Percentiles rank a stretch among this genome's conserved stretches.
phyloP scores from a whole-genome alignment of 1,140 invertebrate species.

The Aculops lycopersici region DNA sequence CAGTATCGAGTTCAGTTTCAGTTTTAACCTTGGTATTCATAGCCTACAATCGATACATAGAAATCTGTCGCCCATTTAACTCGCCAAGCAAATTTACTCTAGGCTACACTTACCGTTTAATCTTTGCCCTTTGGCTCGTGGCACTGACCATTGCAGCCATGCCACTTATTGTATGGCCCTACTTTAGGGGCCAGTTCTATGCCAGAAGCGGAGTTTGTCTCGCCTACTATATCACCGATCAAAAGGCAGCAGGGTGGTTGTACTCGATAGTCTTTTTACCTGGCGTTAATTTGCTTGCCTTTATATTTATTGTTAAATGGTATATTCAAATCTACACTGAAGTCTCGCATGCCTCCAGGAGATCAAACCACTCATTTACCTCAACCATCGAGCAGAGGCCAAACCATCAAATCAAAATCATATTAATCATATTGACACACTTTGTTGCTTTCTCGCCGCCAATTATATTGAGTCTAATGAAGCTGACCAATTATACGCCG shows the following conservation, averaged over 20 bases:
- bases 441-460: conserved; percentile 16
- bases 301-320: conserved; percentile 17
- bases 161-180: conserved; percentile 28
- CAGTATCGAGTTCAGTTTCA: conserved; percentile 23
- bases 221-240: conserved; percentile 26
- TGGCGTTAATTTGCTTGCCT: conserved; percentile 26
- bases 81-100: conserved; percentile 22
- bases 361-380: conserved; percentile 13
- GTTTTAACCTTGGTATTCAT: conserved; percentile 38
- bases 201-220: conserved; percentile 35
- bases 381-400: neutral
- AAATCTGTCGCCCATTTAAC: conserved; percentile 30
- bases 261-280: conserved; percentile 38
- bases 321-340: conserved; percentile 22
- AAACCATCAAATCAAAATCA: neutral
- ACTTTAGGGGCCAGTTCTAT: conserved; percentile 28
- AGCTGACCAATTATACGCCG: conserved; percentile 15
- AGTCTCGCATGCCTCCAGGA: conserved; percentile 28
- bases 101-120: conserved; percentile 20
- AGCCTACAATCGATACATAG: conserved; percentile 34
- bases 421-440: neutral
- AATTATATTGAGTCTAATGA: conserved; percentile 18
- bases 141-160: conserved; percentile 27
- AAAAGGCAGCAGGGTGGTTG: conserved; percentile 26
- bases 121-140: conserved; percentile 27